A percentile compares a stretch with the other conserved stretches of the same genome.
Conservation (phyloP, 1,140 invertebrate species). For the Diorhabda carinulata region DNA sequence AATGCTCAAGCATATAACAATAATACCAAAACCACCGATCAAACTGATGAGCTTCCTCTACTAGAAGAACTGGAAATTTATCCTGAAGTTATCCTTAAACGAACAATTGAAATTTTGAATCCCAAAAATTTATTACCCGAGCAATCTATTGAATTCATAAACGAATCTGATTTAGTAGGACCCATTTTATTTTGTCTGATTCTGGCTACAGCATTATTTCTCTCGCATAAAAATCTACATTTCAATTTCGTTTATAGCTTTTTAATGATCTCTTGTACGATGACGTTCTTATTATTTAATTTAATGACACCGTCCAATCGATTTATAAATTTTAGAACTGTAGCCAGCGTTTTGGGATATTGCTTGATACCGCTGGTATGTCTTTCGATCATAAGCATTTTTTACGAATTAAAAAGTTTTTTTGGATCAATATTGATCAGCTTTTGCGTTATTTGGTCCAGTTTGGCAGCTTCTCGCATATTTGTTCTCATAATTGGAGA, state of each 20-base stretch:
- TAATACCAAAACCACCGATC: conserved; percentile 24
- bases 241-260: conserved; percentile 89
- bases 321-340: conserved; percentile 72
- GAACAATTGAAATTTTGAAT: conserved; percentile 53
- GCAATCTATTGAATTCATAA: conserved; percentile 71
- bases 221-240: conserved; percentile 67
- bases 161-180: conserved; percentile 92
- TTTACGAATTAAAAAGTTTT: conserved; percentile 71
- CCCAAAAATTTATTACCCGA: conserved; percentile 62
- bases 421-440: conserved; percentile 70
- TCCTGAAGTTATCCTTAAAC: conserved; percentile 86
- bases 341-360: conserved; percentile 90
- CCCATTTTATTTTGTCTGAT: conserved; percentile 90
- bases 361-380: conserved; percentile 90
- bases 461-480: conserved; percentile 87
- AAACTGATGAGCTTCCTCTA: conserved; percentile 70
- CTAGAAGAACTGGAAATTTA: conserved; percentile 91
- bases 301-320: conserved; percentile 79
- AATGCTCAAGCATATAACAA: conserved; percentile 29
- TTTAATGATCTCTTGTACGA: conserved; percentile 83
- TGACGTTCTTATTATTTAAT: conserved; percentile 86
- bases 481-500: conserved; percentile 91
- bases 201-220: conserved; percentile 72
- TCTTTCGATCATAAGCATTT: conserved; percentile 75
- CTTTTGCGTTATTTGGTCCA: conserved; percentile 84